These are phyloP conservation scores for Exephanes ischioxanthus DNA, from an alignment of 2,888 invertebrate species.

Conservation along the genomic window DNA sequence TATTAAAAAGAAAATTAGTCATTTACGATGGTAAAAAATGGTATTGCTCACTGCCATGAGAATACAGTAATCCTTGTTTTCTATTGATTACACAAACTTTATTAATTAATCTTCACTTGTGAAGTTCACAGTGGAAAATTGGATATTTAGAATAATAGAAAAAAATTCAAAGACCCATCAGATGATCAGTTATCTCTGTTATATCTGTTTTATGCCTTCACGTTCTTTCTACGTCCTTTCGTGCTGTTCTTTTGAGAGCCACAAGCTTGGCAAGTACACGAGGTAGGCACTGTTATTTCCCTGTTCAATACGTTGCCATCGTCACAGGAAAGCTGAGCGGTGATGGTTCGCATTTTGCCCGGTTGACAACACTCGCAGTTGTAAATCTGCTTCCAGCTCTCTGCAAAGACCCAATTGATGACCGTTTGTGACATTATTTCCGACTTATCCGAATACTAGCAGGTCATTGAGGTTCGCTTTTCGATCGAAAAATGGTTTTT, in stretches of 20 bases:
- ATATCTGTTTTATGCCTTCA: background rate
- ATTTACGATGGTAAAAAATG: constrained; percentile 2
- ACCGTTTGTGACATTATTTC: background rate
- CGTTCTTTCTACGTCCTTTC: constrained; percentile 51
- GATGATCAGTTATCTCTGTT: background rate
- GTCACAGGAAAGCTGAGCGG: constrained; percentile 85
- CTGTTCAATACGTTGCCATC: constrained; percentile 83
- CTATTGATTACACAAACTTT: background rate
- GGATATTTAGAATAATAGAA: background rate
- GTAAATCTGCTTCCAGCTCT: constrained; percentile 75
- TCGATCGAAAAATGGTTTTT: too few relatives aligned
- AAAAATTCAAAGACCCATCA: background rate
- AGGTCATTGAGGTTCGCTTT: background rate
- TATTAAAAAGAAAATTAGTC: constrained; percentile 75
- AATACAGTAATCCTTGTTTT: background rate
- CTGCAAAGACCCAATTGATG: constrained; percentile 71
- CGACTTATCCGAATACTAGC: background rate
- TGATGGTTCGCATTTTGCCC: constrained; percentile 80
- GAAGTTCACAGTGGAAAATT: background rate
- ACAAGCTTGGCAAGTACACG: constrained; percentile 83
- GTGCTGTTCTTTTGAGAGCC: constrained; percentile 42
- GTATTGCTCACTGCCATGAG: background rate
- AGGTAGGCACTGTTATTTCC: constrained; percentile 79
- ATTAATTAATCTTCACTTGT: background rate
- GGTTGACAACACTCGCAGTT: constrained; percentile 82